phyloP scores from a whole-genome alignment of 2,113 vertebrate species.

The Promerops cafer region DNA sequence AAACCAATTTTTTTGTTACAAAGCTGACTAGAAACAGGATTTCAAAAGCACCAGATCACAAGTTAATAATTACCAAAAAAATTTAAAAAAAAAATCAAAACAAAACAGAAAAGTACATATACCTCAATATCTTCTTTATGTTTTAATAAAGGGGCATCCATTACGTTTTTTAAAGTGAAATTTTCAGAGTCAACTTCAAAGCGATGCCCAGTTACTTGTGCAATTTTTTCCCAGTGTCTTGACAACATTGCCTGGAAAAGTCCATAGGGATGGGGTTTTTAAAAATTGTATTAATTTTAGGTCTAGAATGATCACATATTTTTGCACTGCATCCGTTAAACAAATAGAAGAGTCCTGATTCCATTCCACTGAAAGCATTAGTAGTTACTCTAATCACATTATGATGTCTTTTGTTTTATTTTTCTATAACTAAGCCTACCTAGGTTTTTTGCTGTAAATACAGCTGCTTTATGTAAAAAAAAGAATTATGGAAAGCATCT shows the following conservation, averaged over 20 bases:
- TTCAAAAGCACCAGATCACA: neutral
- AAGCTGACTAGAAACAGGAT: neutral
- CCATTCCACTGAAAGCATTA: neutral
- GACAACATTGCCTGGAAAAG: slow-evolving; percentile 76
- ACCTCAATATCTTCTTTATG: slow-evolving; percentile 85
- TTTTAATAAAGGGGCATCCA: slow-evolving; percentile 77
- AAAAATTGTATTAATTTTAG: neutral
- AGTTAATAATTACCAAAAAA: neutral
- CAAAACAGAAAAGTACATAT: neutral
- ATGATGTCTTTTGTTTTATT: neutral
- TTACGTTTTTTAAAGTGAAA: slow-evolving; percentile 74
- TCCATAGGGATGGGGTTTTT: neutral
- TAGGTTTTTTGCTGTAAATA: neutral
- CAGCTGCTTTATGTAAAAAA: neutral
- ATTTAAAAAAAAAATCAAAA: neutral
- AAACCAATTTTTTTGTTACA: neutral
- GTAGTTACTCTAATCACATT: neutral
- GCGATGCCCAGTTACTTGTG: slow-evolving; percentile 69
- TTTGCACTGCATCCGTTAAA: neutral
- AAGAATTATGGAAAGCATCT: neutral
- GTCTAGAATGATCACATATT: neutral
- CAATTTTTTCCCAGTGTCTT: slow-evolving; percentile 80
- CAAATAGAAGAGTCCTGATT: neutral
- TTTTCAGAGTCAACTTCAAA: slow-evolving; percentile 76
- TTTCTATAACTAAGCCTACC: neutral